Base-by-base conservation (phyloP, 2,113 vertebrate species). In the Heptranchias perlo region DNA sequence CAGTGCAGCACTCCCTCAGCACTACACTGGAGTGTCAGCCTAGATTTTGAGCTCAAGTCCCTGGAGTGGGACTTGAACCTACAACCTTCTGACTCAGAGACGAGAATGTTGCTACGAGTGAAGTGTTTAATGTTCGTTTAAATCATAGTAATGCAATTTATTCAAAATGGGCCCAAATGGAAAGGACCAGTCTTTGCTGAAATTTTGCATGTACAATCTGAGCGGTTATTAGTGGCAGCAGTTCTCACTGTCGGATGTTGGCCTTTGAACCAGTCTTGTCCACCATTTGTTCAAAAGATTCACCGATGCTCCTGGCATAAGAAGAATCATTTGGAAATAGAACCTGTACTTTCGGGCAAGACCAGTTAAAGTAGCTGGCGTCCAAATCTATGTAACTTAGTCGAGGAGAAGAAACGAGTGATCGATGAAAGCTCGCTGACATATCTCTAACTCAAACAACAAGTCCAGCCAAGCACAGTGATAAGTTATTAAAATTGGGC, bases 311-410 rank as follows among this genome's bases (percentile, higher is more conserved):
- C 18, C 98, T 98, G 73, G 99, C 99, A 96, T 98, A 99, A 97
- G 99, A 97, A 0, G 99, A 99, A 96, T 99, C 98, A 86, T 98
- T 99, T 62, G 99, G 99, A 97, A 99, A 99, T 31, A 99, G 98
- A 96, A 99, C 98, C 97, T 98, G 99, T 18, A 99, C 99, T 97
- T 99, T 99, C 0, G 99, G 99, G 97, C 99, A 99, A 62, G 98
- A 99, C 99, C 99, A 99, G 54, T 99, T 99, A 94, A 99, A 99
- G 96, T 99, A 99, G 49, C 98, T 99, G 97, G 99, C 99, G 0
- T 99, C 99, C 96, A n/a, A 97, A 96, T 99, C 99, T 35, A 97
- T 97, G 96, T 98, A 98, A 93, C 98, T 98, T 39, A 97, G 97
- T 98, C 98, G 98, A 62, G 35, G 97, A 97, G 4, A 82, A 31